A percentile compares a stretch with the other conserved stretches of the same genome.
phyloP scores from a whole-genome alignment of 1,140 invertebrate genomes.

The Trichogramma pretiosum region DNA sequence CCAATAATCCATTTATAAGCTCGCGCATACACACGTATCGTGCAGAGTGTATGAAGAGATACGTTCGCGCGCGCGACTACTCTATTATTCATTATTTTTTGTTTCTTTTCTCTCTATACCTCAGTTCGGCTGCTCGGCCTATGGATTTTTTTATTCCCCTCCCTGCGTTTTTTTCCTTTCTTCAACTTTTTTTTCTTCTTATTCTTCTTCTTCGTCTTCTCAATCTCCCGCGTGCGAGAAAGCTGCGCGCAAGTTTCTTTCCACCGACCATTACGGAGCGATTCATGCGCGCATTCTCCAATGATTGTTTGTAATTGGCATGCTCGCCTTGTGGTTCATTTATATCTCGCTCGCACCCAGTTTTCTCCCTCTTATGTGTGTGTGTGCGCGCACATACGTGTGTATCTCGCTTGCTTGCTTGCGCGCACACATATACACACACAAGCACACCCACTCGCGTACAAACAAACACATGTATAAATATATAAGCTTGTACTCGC shows the following conservation, averaged over 20 bases:
- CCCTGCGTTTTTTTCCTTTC: too few relatives aligned
- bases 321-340: neutral
- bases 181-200: too few relatives aligned
- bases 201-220: neutral
- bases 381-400: neutral
- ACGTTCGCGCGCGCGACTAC: too few relatives aligned
- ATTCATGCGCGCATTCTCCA: conserved; percentile 11
- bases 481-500: too few relatives aligned
- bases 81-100: too few relatives aligned
- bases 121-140: too few relatives aligned
- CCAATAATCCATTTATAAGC: too few relatives aligned
- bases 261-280: too few relatives aligned
- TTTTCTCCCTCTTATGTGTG: neutral
- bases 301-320: conserved; percentile 15
- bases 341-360: neutral
- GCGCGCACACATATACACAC: neutral
- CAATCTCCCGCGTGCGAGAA: neutral
- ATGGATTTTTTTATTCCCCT: too few relatives aligned
- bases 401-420: neutral
- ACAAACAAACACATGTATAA: neutral
- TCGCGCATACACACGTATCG: too few relatives aligned
- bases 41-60: too few relatives aligned
- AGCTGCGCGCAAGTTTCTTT: conserved; percentile 1
- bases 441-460: neutral
- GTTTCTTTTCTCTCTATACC: too few relatives aligned